Conservation (phyloP, 2,888 invertebrate species). For the Diogma glabrata region DNA sequence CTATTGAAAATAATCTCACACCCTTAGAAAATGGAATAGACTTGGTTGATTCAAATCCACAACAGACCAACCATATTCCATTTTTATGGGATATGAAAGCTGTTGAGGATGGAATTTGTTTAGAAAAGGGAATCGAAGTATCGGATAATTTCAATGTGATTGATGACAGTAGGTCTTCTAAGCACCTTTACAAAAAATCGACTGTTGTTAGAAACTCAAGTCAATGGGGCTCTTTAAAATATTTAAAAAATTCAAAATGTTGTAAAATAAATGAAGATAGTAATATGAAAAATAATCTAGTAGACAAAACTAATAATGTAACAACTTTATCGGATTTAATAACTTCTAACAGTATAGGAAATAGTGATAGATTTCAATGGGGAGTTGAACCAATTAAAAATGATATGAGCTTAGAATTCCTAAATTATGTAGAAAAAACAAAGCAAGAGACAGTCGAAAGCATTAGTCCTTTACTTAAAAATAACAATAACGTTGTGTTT, state of each 20-base stretch:
- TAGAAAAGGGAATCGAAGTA: too few species aligned
- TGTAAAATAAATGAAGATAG: too few species aligned
- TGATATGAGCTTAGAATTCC: conserved; percentile 17
- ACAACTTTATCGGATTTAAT: conserved; percentile 30
- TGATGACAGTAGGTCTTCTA: conserved; percentile 14
- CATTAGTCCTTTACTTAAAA: not conserved
- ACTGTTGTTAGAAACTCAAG: too few species aligned
- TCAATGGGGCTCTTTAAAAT: too few species aligned
- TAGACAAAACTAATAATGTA: conserved; percentile 21
- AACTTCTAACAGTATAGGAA: conserved; percentile 31
- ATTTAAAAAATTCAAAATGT: too few species aligned
- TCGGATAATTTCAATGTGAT: conserved; percentile 24
- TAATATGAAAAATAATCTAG: too few species aligned
- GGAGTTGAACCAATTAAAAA: conserved; percentile 35
- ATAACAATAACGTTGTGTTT: conserved; percentile 43
- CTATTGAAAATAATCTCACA: conserved; percentile 1
- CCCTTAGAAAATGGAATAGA: too few species aligned
- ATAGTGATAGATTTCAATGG: conserved; percentile 26
- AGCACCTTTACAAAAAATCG: too few species aligned
- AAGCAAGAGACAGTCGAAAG: not conserved
- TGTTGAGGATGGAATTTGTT: conserved; percentile 30
- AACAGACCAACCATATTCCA: too few species aligned
- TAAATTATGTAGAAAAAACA: conserved; percentile 6
- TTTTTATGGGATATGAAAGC: conserved; percentile 36
- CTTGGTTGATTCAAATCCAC: conserved; percentile 32